Conservation (phyloP, 2,113 vertebrate genomes). For the Lanius collurio region DNA sequence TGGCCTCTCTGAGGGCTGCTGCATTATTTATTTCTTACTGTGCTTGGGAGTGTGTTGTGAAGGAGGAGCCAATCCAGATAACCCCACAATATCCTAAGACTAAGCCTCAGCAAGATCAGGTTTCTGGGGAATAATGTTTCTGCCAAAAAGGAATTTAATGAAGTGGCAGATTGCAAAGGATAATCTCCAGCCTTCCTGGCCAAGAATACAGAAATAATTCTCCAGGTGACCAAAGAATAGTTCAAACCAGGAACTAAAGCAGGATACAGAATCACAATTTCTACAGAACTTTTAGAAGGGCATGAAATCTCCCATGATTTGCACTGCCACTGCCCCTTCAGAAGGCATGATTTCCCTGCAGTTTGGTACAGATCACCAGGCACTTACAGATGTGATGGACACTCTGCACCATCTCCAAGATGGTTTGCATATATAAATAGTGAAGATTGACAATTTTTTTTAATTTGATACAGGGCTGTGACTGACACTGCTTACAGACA, state of each 20-base stretch:
- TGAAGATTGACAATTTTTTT: fast-evolving
- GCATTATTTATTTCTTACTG: neutral
- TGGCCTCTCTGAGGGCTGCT: neutral
- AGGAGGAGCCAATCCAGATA: neutral
- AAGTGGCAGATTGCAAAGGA: neutral
- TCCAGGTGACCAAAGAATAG: neutral
- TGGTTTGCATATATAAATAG: neutral
- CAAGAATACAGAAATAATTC: neutral
- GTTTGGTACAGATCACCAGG: neutral
- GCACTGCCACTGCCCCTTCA: neutral
- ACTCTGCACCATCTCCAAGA: neutral
- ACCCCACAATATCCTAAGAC: neutral
- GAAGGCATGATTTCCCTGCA: neutral
- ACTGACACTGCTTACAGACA: neutral
- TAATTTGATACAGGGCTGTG: neutral
- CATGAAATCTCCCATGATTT: neutral
- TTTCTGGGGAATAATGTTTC: neutral
- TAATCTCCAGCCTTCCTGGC: neutral
- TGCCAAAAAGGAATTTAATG: neutral
- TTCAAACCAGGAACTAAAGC: neutral
- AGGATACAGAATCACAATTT: neutral
- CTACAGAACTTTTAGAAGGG: neutral
- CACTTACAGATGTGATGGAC: neutral
- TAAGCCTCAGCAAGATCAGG: neutral
- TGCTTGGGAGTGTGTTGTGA: neutral